Base-by-base conservation (phyloP, 2,113 vertebrate genomes). In the Steatornis caripensis region DNA sequence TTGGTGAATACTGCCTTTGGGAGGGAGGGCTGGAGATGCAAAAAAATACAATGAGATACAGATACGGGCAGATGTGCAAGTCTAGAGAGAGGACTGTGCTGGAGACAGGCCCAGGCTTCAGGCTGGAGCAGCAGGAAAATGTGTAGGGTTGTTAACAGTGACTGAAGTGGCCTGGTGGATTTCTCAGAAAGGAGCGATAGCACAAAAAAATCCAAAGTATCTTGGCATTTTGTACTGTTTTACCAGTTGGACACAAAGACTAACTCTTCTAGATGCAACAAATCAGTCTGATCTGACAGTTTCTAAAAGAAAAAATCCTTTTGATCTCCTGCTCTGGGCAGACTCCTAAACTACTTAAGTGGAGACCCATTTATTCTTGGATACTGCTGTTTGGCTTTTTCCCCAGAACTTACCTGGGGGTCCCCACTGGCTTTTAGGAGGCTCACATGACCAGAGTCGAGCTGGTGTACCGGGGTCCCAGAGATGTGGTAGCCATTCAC, bases 401-500 rank as follows among this genome's bases (percentile, higher is more conserved):
- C 45, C 48, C 41, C 15, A 34, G 16, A 77, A 54, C 97, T 97
- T 98, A 99, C 99, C 99, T 99, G 99, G 92, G 97, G 96, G 68
- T 99, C 99, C 71, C 97, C 97, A 90, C 98, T 98, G 97, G 97
- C 68, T 98, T 99, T 99, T 92, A 98, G 98, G 91, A 98, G 96
- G 96, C 98, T 98, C 91, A 97, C 98, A 92, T 99, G 98, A 18
- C 98, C 95, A 45, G 98, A 96, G 51, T 99, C 99, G 11, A 97
- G 93, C 75, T 98, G 99, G 98, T 99, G 98, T 62, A 98, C 96
- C 5, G 98, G 98, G 37, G 98, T 98, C 32, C 98, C 98, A 87
- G 99, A 98, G 15, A 98, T 97, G 97, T 99, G 99, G 97, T 99
- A 99, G 96, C 99, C 99, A 97, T 99, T 99, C 97, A 99, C 99